Base-by-base conservation (phyloP, 2,888 invertebrate genomes). In the Mythimna loreyi region DNA sequence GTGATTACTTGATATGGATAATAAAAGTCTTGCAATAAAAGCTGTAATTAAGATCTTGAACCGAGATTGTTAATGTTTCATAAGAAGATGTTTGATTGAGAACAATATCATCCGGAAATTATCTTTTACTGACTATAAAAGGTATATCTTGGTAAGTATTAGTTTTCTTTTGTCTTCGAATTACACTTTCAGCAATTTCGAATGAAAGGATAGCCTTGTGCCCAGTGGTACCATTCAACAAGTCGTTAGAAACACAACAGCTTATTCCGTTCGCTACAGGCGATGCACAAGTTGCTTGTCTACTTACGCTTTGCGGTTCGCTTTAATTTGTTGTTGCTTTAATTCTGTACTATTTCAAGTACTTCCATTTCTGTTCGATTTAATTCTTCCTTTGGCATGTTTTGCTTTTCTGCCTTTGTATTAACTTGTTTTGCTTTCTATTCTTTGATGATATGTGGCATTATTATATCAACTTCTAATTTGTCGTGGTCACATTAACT, bases 1-100 rank as follows among this genome's bases (percentile, higher is more conserved):
- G 60, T 77, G 78, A 77, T 78, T 69, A 66, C 62, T 73, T 68
- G 65, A 63, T 66, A 57, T 47, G 60, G 65, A 73, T 78, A 69
- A 73, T 78, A 74, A 78, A 74, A 78, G 59, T 68, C 53, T 73
- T 66, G 66, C 62, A 68, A 78, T 69, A 74, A 66, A 72, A 66
- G 65, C 53, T 49, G 78, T 63, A 69, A 78, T 78, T 78, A 69
- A 78, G 77, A 78, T 78, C 65, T 56, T 56, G 49, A 45, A 72
- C 45, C 45, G 53, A 78, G 76, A 77, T 78, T 40, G 40, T 40
- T 52, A 56, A 36, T 55, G 25, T 36, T 70, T 66, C 40, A 23
- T 33, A 67, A 56, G 56, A 36, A 36, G 49, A 56, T 45, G 49
- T 53, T 63, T 63, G 40, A 59, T 55, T 59, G 33, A 52, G 57